These are phyloP conservation scores for Ochropacha duplaris DNA, from an alignment of 2,888 invertebrate genomes.

Conservation along the genomic window DNA sequence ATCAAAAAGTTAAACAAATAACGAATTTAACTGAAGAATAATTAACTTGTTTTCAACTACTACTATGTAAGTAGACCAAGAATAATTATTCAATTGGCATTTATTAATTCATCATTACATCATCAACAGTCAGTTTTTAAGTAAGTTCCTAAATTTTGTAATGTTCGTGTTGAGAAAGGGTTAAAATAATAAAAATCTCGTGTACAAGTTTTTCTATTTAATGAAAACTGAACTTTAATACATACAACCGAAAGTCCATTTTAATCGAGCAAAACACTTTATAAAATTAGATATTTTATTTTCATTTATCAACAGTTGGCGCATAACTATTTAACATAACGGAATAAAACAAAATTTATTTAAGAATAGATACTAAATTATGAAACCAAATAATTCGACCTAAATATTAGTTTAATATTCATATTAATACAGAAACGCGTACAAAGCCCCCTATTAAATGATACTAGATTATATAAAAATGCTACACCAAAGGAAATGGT, in stretches of 20 bases:
- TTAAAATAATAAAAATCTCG: neutral
- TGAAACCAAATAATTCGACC: constrained; percentile 4
- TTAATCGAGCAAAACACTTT: constrained; percentile 3
- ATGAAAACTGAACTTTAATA: constrained; percentile 1
- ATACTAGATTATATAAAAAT: constrained; percentile 64
- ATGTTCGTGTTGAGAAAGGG: neutral
- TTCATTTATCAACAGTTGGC: constrained; percentile 5
- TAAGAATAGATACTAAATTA: constrained; percentile 2
- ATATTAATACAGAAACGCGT: constrained; percentile 36
- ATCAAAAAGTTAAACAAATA: no score
- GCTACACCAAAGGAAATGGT: constrained; percentile 59
- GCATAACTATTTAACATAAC: constrained; percentile 3
- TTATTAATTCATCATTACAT: neutral
- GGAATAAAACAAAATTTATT: constrained; percentile 6
- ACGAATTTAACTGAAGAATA: no score
- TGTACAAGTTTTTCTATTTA: neutral
- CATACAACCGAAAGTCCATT: constrained; percentile 1
- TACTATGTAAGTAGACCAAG: no score
- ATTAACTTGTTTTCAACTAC: no score
- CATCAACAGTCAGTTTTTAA: neutral
- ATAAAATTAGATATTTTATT: constrained; percentile 6
- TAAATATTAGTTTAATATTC: constrained; percentile 3
- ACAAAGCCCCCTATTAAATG: constrained; percentile 54
- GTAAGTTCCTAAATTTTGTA: neutral
- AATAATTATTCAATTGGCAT: neutral